These are phyloP conservation scores for Xestoiulus laeticollis DNA, from an alignment of 2,888 invertebrate genomes.

Conservation along the genomic window DNA sequence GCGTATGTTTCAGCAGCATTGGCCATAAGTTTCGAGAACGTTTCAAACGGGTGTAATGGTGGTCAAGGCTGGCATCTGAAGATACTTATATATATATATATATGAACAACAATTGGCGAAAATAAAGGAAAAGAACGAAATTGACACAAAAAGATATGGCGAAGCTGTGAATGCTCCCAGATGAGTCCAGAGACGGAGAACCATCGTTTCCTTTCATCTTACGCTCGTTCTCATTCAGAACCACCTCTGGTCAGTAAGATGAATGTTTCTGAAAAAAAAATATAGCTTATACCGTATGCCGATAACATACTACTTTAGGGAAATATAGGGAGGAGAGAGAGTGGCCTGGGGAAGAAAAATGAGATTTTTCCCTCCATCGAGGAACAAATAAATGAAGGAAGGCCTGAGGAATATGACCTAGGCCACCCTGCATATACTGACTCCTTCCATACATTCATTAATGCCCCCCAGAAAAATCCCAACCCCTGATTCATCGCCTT, in stretches of 20 bases:
- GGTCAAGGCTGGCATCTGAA: background rate
- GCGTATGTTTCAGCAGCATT: background rate
- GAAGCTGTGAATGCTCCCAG: conserved; percentile 22
- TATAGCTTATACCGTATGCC: conserved; percentile 20
- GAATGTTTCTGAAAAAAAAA: background rate
- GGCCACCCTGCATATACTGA: background rate
- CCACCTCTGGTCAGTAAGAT: conserved; percentile 24
- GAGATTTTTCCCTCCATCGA: conserved; percentile 35
- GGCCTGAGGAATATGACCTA: conserved; percentile 14
- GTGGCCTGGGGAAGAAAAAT: conserved; percentile 10
- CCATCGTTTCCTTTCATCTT: conserved; percentile 14
- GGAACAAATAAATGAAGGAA: background rate
- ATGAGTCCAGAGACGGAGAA: background rate
- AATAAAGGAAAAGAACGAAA: conserved; percentile 15
- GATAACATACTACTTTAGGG: conserved; percentile 40
- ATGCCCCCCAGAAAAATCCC: background rate
- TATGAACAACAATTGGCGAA: conserved; percentile 11
- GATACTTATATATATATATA: background rate
- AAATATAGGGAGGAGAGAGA: background rate
- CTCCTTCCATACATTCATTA: background rate
- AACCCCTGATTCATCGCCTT: background rate
- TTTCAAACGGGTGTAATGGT: background rate
- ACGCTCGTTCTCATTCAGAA: conserved; percentile 27
- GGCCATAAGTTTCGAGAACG: background rate
- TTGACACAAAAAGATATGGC: conserved; percentile 8